Evolutionary conservation across 1,140 invertebrate species (phyloP).

Genomic region (Drosophila lowei): DNA sequence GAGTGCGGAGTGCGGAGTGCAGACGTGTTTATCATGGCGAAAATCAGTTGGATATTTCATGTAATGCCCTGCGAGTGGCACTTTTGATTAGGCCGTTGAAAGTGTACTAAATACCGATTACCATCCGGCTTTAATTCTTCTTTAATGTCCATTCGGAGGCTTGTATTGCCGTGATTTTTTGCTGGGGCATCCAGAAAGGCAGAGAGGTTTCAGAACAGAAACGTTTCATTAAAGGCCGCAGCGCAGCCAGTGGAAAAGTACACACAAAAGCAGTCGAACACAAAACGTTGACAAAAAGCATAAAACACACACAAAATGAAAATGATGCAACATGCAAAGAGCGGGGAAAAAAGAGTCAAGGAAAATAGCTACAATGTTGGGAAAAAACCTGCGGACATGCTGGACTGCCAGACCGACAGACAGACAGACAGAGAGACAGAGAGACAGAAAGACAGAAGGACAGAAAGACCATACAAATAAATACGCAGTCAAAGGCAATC

Average conservation of each 20-base stretch:
- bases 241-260: slow-evolving; percentile 34
- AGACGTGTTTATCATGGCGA: slow-evolving; percentile 35
- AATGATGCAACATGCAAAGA: slow-evolving; percentile 64
- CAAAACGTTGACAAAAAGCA: slow-evolving; percentile 76
- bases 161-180: background rate
- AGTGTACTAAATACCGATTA: slow-evolving; percentile 9
- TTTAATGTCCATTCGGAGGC: slow-evolving; percentile 28
- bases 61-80: slow-evolving; percentile 6
- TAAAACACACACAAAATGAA: slow-evolving; percentile 69
- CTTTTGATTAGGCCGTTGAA: slow-evolving; percentile 30
- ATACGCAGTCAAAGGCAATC: slow-evolving; percentile 76
- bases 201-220: slow-evolving; percentile 36
- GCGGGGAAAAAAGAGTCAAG: slow-evolving; percentile 29
- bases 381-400: slow-evolving; percentile 26
- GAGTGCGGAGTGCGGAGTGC: background rate
- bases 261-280: slow-evolving; percentile 42
- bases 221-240: slow-evolving; percentile 68
- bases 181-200: background rate
- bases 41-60: slow-evolving; percentile 13
- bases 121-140: slow-evolving; percentile 14
- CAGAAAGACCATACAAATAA: slow-evolving; percentile 61
- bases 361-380: slow-evolving; percentile 13
- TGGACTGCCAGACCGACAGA: slow-evolving; percentile 31
- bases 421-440: slow-evolving; percentile 20
- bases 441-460: slow-evolving; percentile 16